Evolutionary conservation across 1,140 invertebrate species (phyloP).

Genomic region (Macrotrachela quadricornifera): DNA sequence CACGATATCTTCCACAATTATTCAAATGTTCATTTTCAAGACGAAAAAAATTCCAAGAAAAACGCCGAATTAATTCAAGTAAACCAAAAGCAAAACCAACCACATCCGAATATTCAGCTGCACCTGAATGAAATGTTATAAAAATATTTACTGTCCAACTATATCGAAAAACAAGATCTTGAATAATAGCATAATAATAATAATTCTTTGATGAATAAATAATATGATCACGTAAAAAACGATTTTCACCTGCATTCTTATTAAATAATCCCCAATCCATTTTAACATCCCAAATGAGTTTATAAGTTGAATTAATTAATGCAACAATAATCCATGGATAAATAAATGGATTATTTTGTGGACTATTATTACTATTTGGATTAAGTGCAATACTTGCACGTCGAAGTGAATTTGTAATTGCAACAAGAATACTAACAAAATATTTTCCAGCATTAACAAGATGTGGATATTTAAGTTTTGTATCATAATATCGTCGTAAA

Average conservation of each 20-base stretch:
- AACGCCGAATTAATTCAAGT: too few species aligned
- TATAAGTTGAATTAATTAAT: slow-evolving; percentile 55
- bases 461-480: slow-evolving; percentile 69
- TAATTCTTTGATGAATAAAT: slow-evolving; percentile 45
- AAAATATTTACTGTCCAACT: too few species aligned
- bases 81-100: too few species aligned
- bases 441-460: slow-evolving; percentile 90
- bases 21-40: too few species aligned
- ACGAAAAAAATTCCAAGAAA: too few species aligned
- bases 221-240: slow-evolving; percentile 41
- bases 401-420: too few species aligned
- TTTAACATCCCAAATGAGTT: slow-evolving; percentile 80
- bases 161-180: slow-evolving; percentile 78
- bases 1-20: too few species aligned
- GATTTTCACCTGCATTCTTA: slow-evolving; percentile 56
- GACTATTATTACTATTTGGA: too few species aligned
- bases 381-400: slow-evolving; percentile 18
- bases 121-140: too few species aligned
- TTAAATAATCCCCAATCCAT: slow-evolving; percentile 98
- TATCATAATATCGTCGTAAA: slow-evolving; percentile 58
- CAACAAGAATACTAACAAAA: slow-evolving; percentile 82
- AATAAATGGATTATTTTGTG: slow-evolving; percentile 7
- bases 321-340: slow-evolving; percentile 32
- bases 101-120: too few species aligned
- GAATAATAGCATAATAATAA: slow-evolving; percentile 89